A percentile compares a stretch with the other conserved stretches of the same genome.
Evolutionary conservation across 2,797 vertebrate genomes (phyloP).

Genomic region (Brachymystax lenok): DNA sequence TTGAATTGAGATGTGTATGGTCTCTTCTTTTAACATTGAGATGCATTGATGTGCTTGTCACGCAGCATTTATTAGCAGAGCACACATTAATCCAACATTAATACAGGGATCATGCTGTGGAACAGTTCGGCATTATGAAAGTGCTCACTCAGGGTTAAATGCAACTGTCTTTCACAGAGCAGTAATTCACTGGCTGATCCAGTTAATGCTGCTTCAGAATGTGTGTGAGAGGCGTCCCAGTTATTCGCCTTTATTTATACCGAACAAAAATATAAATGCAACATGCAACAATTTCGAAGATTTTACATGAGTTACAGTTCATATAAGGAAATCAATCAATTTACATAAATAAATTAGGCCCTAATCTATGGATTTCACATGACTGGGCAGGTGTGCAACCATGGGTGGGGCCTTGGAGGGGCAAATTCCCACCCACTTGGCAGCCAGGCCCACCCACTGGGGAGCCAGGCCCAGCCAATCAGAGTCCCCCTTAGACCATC

Average conservation of each 20-base stretch:
- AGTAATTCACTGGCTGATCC: constrained; percentile 62
- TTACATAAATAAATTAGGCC: too few species aligned
- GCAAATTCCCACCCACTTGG: too few species aligned
- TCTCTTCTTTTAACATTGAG: background rate
- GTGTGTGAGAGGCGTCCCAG: constrained; percentile 45
- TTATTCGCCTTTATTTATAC: background rate
- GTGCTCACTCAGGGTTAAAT: constrained; percentile 58
- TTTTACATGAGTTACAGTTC: too few species aligned
- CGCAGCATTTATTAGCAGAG: constrained; percentile 12
- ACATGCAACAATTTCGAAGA: too few species aligned
- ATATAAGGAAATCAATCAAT: too few species aligned
- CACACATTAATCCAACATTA: constrained; percentile 42
- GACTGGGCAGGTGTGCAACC: too few species aligned
- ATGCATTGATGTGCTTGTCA: background rate
- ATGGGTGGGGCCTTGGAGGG: too few species aligned
- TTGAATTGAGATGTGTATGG: background rate
- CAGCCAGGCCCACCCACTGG: too few species aligned
- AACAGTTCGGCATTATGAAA: constrained; percentile 57
- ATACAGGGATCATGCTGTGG: constrained; percentile 36
- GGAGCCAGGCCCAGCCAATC: too few species aligned
- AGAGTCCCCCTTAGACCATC: too few species aligned
- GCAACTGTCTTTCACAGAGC: constrained; percentile 54
- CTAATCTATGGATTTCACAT: too few species aligned
- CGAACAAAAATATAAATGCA: too few species aligned
- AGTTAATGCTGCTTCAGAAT: constrained; percentile 61